Percentiles rank a stretch among this genome's conserved stretches.
Conservation (phyloP, 1,140 invertebrate species). For the Drosophila sp. region DNA sequence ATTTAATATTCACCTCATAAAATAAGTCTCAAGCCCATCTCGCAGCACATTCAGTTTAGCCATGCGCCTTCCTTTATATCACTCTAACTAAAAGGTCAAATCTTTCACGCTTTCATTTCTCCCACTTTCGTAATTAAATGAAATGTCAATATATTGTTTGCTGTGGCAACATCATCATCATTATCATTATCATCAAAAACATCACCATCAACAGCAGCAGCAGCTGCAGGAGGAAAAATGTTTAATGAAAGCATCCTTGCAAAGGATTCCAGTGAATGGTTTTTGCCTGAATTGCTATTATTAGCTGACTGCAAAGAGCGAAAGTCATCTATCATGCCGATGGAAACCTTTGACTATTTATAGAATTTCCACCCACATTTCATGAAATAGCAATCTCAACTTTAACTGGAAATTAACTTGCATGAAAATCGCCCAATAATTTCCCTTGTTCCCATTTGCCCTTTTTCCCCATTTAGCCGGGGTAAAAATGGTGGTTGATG, state of each 20-base stretch:
- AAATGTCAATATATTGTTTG: slow-evolving; percentile 80
- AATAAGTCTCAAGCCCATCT: slow-evolving; percentile 26
- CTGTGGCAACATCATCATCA: slow-evolving; percentile 56
- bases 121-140: slow-evolving; percentile 68
- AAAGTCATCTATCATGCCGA: slow-evolving; percentile 66
- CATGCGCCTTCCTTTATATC: slow-evolving; percentile 26
- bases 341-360: slow-evolving; percentile 53
- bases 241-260: slow-evolving; percentile 13
- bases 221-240: slow-evolving; percentile 19
- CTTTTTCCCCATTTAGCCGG: slow-evolving; percentile 12
- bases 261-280: slow-evolving; percentile 25
- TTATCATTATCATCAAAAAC: slow-evolving; percentile 34
- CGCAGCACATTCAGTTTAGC: slow-evolving; percentile 34
- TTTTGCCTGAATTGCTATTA: slow-evolving; percentile 40
- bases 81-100: slow-evolving; percentile 59
- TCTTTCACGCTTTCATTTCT: slow-evolving; percentile 15
- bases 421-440: slow-evolving; percentile 63
- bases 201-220: slow-evolving; percentile 3
- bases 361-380: slow-evolving; percentile 26
- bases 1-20: slow-evolving; percentile 1
- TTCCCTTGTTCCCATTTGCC: slow-evolving; percentile 12
- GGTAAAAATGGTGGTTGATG: neutral
- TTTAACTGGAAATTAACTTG: slow-evolving; percentile 75
- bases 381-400: slow-evolving; percentile 45
- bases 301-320: slow-evolving; percentile 39